Conservation (phyloP, 1,140 invertebrate species). For the Conus ventricosus region DNA sequence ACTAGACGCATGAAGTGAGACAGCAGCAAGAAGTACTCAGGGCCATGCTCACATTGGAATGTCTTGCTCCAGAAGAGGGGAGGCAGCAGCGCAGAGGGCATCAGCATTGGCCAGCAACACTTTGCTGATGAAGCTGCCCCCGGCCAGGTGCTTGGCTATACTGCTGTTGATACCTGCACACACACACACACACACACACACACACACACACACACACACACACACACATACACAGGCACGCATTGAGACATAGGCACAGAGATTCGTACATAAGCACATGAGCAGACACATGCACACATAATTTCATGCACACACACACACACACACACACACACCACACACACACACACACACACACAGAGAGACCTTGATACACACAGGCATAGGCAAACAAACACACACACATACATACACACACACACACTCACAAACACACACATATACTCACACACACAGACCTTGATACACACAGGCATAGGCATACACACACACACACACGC, state of each 20-base stretch:
- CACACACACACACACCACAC: not conserved
- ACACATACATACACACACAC: not conserved
- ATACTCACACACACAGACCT: not conserved
- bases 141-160: constrained; percentile 71
- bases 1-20: not conserved
- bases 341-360: not conserved
- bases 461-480: not conserved
- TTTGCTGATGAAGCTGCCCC: constrained; percentile 89
- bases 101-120: constrained; percentile 97
- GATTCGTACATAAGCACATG: not conserved
- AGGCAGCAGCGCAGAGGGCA: constrained; percentile 94
- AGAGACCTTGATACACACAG: not conserved
- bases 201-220: not conserved
- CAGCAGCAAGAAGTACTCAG: not conserved
- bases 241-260: not conserved
- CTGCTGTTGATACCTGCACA: constrained; percentile 66
- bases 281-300: not conserved
- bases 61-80: constrained; percentile 94
- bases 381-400: not conserved
- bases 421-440: not conserved
- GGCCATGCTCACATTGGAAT: constrained; percentile 81
- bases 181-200: not conserved
- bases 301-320: not conserved
- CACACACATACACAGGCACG: not conserved
- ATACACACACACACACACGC: not conserved